These are phyloP conservation scores for Dryas iulia DNA, from an alignment of 1,140 invertebrate species.

Conservation along the genomic window DNA sequence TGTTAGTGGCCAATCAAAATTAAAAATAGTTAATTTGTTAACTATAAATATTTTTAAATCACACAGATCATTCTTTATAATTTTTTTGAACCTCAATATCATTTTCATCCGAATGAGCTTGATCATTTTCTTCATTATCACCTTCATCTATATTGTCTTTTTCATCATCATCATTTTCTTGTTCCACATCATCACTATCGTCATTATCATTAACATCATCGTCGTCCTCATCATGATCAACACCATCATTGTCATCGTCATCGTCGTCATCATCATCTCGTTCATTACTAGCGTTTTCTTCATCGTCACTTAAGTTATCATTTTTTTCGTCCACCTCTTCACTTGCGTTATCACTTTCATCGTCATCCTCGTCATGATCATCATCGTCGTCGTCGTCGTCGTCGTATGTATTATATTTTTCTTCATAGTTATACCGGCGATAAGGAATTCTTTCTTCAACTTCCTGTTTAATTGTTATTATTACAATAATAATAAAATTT, in stretches of 20 bases:
- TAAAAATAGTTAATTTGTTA: conserved; percentile 28
- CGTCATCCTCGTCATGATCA: conserved; percentile 44
- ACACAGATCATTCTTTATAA: conserved; percentile 42
- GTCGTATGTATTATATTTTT: conserved; percentile 58
- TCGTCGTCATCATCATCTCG: neutral
- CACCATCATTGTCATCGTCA: neutral
- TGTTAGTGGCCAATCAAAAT: conserved; percentile 55
- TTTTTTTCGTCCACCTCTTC: conserved; percentile 38
- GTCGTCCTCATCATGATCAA: neutral
- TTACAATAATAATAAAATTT: neutral
- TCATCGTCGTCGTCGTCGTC: conserved; percentile 50
- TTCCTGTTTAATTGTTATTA: conserved; percentile 17
- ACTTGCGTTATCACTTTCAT: conserved; percentile 38
- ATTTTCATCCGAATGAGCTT: conserved; percentile 36
- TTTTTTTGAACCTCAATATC: conserved; percentile 43
- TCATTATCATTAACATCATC: conserved; percentile 1
- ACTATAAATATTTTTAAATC: conserved; percentile 19
- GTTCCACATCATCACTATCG: conserved; percentile 45
- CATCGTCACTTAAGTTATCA: conserved; percentile 30
- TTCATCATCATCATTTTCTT: conserved; percentile 31
- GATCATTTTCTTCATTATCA: conserved; percentile 38
- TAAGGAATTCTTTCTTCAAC: conserved; percentile 17
- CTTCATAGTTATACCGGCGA: conserved; percentile 36
- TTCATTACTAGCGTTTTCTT: neutral
- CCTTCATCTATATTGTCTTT: conserved; percentile 38